phyloP scores from a whole-genome alignment of 1,140 invertebrate genomes.

The Drosophila pectinifera region DNA sequence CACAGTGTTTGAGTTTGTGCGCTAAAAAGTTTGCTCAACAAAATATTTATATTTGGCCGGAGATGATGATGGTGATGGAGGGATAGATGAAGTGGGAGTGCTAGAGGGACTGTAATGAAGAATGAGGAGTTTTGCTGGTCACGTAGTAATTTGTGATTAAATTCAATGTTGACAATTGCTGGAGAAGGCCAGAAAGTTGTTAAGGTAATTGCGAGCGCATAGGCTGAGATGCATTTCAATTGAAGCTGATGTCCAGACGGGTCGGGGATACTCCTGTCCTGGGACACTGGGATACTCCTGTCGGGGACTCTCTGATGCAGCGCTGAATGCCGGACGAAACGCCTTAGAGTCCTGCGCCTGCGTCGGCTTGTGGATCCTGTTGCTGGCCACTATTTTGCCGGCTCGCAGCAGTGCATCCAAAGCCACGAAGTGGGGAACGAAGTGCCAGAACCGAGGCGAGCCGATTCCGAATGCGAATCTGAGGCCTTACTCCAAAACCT shows the following conservation, averaged over 20 bases:
- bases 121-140: conserved; percentile 19
- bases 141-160: conserved; percentile 74
- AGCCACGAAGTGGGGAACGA: conserved; percentile 31
- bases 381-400: conserved; percentile 50
- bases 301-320: conserved; percentile 39
- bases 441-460: conserved; percentile 14
- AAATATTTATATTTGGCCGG: conserved; percentile 29
- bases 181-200: conserved; percentile 55
- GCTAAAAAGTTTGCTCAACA: conserved; percentile 41
- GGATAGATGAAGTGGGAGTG: background rate
- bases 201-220: conserved; percentile 69
- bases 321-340: conserved; percentile 50
- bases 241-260: conserved; percentile 27
- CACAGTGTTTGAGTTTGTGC: conserved; percentile 40
- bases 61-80: background rate
- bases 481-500: conserved; percentile 61
- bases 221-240: conserved; percentile 75
- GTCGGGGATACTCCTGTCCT: background rate
- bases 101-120: background rate
- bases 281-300: conserved; percentile 7
- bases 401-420: conserved; percentile 34
- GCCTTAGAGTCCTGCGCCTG: conserved; percentile 61
- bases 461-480: conserved; percentile 35
- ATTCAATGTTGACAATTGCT: conserved; percentile 72
- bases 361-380: conserved; percentile 74